Conservation (phyloP, 2,797 vertebrate genomes). For the Poecilia wingei region DNA sequence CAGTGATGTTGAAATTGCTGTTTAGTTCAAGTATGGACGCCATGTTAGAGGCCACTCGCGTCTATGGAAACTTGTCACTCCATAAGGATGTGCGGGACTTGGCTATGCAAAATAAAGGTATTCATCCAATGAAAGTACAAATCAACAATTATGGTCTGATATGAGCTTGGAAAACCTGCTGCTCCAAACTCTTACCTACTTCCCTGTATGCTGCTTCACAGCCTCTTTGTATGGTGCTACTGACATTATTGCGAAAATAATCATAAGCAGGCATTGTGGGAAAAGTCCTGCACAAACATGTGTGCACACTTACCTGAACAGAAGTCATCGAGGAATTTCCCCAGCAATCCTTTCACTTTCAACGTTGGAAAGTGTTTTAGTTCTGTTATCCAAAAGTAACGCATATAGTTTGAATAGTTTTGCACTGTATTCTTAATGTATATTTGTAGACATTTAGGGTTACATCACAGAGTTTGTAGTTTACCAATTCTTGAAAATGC, state of each 20-base stretch:
- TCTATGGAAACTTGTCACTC: slow-evolving; percentile 93
- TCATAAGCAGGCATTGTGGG: background rate
- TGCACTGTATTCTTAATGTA: background rate
- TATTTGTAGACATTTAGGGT: background rate
- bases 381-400: background rate
- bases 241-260: background rate
- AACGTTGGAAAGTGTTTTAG: background rate
- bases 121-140: background rate
- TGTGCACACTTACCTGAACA: slow-evolving; percentile 2
- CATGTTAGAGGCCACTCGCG: slow-evolving; percentile 89
- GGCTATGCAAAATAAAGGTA: slow-evolving; percentile 88
- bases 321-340: background rate
- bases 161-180: background rate
- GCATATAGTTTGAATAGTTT: background rate
- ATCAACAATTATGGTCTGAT: background rate
- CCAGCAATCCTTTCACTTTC: background rate
- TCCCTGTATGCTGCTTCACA: background rate
- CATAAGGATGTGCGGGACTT: slow-evolving; percentile 87
- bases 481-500: background rate
- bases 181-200: background rate
- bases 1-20: slow-evolving; percentile 90
- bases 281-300: background rate
- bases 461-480: background rate
- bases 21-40: slow-evolving; percentile 87
- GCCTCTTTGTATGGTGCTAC: background rate